Conservation (phyloP, 2,888 invertebrate species). For the Tipula vernalis region DNA sequence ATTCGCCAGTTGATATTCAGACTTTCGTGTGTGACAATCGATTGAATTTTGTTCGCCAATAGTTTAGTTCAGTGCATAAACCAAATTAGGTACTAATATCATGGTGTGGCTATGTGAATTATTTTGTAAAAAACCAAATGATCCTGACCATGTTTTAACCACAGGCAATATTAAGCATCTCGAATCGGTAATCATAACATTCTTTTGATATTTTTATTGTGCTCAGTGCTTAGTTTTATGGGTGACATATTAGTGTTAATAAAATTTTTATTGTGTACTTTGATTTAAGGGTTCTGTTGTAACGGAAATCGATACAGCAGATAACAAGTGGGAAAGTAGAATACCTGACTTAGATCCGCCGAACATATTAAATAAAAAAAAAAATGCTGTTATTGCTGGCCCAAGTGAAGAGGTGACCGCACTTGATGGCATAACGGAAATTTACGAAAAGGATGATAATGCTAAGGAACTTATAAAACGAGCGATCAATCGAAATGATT, state of each 20-base stretch:
- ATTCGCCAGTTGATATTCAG: too few relatives aligned
- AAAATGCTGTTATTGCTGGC: background rate
- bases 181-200: background rate
- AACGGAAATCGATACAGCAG: too few relatives aligned
- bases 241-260: too few relatives aligned
- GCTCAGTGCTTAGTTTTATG: too few relatives aligned
- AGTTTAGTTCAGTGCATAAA: too few relatives aligned
- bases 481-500: slow-evolving; percentile 70
- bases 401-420: background rate
- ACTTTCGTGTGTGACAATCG: too few relatives aligned
- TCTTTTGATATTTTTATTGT: too few relatives aligned
- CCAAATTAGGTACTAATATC: too few relatives aligned
- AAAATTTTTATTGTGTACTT: too few relatives aligned
- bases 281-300: too few relatives aligned
- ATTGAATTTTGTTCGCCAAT: background rate
- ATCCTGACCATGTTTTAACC: background rate
- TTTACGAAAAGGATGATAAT: slow-evolving; percentile 42
- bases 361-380: background rate
- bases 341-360: background rate
- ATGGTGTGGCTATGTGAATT: background rate
- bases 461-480: slow-evolving; percentile 48
- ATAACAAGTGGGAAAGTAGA: background rate
- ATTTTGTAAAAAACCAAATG: background rate
- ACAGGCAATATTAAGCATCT: background rate
- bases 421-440: slow-evolving; percentile 34